phyloP scores from a whole-genome alignment of 2,888 invertebrate species.

The Temnothorax rugatulus region DNA sequence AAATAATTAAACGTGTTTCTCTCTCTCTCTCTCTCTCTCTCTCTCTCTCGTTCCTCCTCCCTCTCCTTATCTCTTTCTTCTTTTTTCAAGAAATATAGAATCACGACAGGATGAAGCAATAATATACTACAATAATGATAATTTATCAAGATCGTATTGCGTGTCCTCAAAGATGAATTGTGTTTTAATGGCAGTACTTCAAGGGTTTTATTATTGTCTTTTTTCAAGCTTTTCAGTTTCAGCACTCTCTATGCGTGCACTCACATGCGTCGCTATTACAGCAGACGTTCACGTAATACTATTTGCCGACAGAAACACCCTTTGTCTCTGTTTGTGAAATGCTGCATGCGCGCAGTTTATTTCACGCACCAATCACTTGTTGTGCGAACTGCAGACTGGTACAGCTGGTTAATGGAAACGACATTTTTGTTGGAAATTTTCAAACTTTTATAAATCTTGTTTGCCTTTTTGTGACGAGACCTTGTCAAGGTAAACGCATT shows the following conservation, averaged over 20 bases:
- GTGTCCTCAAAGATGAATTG: conserved; percentile 3
- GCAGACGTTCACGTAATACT: conserved; percentile 8
- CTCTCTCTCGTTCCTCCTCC: too few relatives aligned
- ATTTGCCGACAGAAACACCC: conserved; percentile 27
- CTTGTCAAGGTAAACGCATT: conserved; percentile 5
- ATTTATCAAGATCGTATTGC: background rate
- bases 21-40: background rate
- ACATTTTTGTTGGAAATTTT: conserved; percentile 27
- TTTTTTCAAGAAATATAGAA: background rate
- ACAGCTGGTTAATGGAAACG: conserved; percentile 18
- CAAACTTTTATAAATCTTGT: conserved; percentile 40
- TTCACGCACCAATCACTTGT: conserved; percentile 42
- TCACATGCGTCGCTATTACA: conserved; percentile 18
- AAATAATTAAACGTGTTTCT: background rate
- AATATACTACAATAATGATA: background rate
- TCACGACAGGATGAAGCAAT: background rate
- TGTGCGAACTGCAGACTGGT: conserved; percentile 9
- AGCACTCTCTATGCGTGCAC: background rate
- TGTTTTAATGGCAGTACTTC: background rate
- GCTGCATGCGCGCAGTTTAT: background rate
- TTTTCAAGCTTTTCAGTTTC: conserved; percentile 1
- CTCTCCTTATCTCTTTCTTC: too few relatives aligned
- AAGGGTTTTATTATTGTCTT: background rate
- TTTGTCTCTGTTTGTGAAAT: conserved; percentile 23
- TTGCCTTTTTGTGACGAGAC: conserved; percentile 1